Percentiles rank a stretch among this genome's conserved stretches.
Evolutionary conservation across 2,888 invertebrate species (phyloP).

Genomic region (Heliothis peltigera): DNA sequence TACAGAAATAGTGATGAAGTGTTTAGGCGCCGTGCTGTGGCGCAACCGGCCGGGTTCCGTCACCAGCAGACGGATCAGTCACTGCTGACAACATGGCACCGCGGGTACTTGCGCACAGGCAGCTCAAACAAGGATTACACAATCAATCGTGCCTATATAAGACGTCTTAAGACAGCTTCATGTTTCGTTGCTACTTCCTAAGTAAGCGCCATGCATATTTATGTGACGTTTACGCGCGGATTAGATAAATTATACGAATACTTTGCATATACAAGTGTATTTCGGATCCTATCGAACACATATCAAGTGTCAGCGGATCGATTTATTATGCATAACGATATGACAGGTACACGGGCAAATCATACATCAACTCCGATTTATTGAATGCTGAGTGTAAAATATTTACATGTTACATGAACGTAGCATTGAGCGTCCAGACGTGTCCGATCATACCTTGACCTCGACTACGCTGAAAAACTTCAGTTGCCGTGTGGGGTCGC

Average conservation of each 20-base stretch:
- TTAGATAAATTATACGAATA: conserved; percentile 67
- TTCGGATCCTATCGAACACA: conserved; percentile 43
- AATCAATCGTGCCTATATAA: conserved; percentile 68
- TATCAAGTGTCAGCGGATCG: conserved; percentile 27
- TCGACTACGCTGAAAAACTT: conserved; percentile 75
- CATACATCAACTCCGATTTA: conserved; percentile 35
- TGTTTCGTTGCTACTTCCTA: conserved; percentile 63
- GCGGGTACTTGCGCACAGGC: conserved; percentile 25
- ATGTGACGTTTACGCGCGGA: conserved; percentile 72
- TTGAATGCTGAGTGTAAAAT: conserved; percentile 34
- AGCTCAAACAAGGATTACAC: conserved; percentile 64
- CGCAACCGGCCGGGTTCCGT: conserved; percentile 62
- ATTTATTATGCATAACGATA: conserved; percentile 41
- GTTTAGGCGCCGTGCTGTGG: conserved; percentile 59
- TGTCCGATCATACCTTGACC: conserved; percentile 78
- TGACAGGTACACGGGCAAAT: conserved; percentile 39
- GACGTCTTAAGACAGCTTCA: conserved; percentile 68
- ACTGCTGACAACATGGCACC: conserved; percentile 58
- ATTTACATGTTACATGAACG: conserved; percentile 32
- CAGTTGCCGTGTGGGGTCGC: conserved; percentile 67
- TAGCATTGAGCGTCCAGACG: conserved; percentile 50
- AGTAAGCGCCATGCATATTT: conserved; percentile 72
- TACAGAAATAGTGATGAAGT: conserved; percentile 43
- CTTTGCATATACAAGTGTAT: conserved; percentile 39
- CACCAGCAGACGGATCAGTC: conserved; percentile 63